phyloP scores from a whole-genome alignment of 2,113 vertebrate species.

The Pseudorasbora parva region DNA sequence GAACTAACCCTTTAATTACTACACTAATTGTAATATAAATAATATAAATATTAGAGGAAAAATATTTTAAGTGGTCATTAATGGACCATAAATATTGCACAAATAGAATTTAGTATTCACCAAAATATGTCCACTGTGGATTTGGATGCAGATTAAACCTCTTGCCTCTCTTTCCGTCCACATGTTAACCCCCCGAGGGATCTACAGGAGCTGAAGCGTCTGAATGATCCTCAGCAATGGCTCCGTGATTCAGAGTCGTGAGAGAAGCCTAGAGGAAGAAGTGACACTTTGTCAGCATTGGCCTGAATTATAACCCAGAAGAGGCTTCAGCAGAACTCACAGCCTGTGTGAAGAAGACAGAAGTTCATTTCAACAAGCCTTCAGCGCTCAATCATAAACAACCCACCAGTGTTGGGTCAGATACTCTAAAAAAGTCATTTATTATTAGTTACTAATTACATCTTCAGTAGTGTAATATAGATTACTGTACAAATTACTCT shows the following conservation, averaged over 20 bases:
- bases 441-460: no score
- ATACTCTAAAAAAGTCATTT: no score
- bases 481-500: no score
- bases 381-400: background rate
- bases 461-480: no score
- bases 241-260: conserved; percentile 28
- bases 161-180: background rate
- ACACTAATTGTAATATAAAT: no score
- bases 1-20: no score
- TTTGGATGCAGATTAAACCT: background rate
- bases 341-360: background rate
- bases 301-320: conserved; percentile 27
- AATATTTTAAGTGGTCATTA: no score
- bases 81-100: no score
- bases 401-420: no score
- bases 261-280: background rate
- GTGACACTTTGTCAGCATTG: conserved; percentile 23
- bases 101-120: no score
- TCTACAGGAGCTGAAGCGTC: background rate
- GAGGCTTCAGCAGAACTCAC: background rate
- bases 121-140: background rate
- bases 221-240: background rate
- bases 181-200: background rate
- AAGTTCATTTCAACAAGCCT: background rate
- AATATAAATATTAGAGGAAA: no score